These are phyloP conservation scores for Pandion haliaetus DNA, from an alignment of 2,113 vertebrate species.

Conservation along the genomic window DNA sequence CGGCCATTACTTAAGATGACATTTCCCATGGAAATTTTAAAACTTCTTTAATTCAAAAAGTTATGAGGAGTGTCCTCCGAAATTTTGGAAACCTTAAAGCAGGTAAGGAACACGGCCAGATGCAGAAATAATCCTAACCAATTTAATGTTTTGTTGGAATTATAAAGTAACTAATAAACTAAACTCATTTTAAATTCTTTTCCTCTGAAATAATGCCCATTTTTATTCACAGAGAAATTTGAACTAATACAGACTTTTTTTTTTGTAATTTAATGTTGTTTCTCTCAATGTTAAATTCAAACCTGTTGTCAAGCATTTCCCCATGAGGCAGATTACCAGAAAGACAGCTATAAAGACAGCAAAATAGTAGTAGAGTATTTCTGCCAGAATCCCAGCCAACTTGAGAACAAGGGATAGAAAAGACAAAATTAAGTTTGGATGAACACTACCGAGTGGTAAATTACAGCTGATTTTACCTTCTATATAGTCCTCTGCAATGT, in stretches of 20 bases:
- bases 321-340: not conserved
- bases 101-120: not conserved
- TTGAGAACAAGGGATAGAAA: not conserved
- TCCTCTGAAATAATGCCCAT: not conserved
- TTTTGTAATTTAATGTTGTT: not conserved
- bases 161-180: not conserved
- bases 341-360: not conserved
- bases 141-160: not conserved
- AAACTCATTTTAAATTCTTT: not conserved
- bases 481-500: conserved; percentile 86
- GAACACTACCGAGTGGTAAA: not conserved
- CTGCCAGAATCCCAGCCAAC: not conserved
- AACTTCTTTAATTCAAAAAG: not conserved
- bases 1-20: not conserved
- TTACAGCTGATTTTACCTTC: conserved; percentile 74
- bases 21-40: not conserved
- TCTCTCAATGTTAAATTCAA: not conserved
- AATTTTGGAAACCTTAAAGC: not conserved
- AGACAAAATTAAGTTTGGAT: not conserved
- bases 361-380: not conserved
- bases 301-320: not conserved
- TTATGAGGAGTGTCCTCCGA: not conserved
- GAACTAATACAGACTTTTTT: not conserved
- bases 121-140: not conserved
- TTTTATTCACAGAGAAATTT: not conserved